A percentile compares a stretch with the other conserved stretches of the same genome.
Conservation (phyloP, 2,797 vertebrate genomes). For the Etheostoma nigrum region DNA sequence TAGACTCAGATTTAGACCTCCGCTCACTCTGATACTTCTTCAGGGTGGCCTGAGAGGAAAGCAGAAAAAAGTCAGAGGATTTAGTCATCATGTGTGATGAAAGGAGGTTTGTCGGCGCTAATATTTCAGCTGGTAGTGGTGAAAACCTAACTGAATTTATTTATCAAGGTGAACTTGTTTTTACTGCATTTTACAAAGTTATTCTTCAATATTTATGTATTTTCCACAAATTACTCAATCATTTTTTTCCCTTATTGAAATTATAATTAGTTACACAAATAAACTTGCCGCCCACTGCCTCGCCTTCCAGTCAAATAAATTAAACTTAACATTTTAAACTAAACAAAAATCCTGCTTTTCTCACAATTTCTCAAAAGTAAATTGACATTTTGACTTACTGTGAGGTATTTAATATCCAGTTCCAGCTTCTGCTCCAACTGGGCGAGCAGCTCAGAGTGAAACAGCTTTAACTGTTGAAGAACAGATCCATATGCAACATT, state of each 20-base stretch:
- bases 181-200: neutral
- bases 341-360: conserved; percentile 1
- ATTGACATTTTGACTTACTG: conserved; percentile 74
- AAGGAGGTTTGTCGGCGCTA: neutral
- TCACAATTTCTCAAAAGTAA: neutral
- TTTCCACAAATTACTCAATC: neutral
- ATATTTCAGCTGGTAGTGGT: neutral
- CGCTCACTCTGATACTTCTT: conserved; percentile 91
- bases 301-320: neutral
- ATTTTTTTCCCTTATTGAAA: neutral
- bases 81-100: neutral
- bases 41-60: conserved; percentile 83
- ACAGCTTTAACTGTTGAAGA: conserved; percentile 85
- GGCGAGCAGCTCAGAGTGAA: conserved; percentile 89
- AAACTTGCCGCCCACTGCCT: neutral
- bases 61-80: neutral
- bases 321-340: neutral
- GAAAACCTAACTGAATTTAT: neutral
- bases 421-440: conserved; percentile 91
- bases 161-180: neutral
- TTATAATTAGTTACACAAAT: neutral
- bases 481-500: conserved; percentile 18
- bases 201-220: neutral
- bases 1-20: conserved; percentile 87
- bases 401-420: conserved; percentile 90